phyloP scores from a whole-genome alignment of 2,797 vertebrate species.

The Fratercula arctica region DNA sequence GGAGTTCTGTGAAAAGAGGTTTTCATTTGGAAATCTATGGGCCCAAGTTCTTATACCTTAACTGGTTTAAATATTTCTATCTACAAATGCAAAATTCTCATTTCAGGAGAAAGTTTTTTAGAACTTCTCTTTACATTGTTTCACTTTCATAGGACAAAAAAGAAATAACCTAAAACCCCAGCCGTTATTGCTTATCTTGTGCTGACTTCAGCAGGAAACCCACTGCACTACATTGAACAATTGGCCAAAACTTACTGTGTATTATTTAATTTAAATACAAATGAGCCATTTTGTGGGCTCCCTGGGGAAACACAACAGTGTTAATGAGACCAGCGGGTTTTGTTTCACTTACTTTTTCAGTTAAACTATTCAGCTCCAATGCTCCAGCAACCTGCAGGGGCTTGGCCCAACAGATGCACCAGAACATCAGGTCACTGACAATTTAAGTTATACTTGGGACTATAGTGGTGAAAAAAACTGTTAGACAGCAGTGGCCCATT shows the following conservation, averaged over 20 bases:
- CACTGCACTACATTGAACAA: background rate
- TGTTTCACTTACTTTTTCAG: background rate
- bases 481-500: background rate
- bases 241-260: rapidly evolving
- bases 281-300: background rate
- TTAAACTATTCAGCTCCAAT: background rate
- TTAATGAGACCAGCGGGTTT: background rate
- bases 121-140: background rate
- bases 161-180: background rate
- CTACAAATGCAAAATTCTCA: rapidly evolving
- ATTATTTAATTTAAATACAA: background rate
- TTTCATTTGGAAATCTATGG: background rate
- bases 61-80: background rate
- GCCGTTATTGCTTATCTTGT: background rate
- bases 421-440: background rate
- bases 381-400: background rate
- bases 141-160: background rate
- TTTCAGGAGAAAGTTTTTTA: background rate
- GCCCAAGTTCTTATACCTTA: background rate
- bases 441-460: background rate
- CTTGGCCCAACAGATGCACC: background rate
- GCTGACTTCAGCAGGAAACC: background rate
- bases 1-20: background rate
- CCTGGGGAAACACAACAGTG: background rate
- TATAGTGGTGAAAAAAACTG: background rate